phyloP scores from a whole-genome alignment of 2,113 vertebrate species.

The Furnarius figulus region DNA sequence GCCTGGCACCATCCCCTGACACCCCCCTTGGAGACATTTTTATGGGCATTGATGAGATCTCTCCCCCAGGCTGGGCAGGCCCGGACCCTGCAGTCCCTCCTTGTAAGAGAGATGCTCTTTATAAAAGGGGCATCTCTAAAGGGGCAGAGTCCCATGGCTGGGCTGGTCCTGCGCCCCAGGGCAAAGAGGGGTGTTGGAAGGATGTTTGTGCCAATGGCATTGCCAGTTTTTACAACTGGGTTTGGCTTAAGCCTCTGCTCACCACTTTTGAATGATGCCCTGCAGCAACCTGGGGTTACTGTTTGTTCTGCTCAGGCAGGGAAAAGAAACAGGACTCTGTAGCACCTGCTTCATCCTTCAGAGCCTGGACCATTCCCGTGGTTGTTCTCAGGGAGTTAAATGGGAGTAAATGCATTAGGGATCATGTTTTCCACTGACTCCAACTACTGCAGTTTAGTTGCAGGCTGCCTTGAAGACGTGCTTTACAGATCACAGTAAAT shows the following conservation, averaged over 20 bases:
- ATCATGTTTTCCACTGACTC: not conserved
- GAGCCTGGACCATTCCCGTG: not conserved
- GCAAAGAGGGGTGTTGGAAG: not conserved
- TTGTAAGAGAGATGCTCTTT: not conserved
- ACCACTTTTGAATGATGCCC: not conserved
- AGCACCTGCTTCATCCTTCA: not conserved
- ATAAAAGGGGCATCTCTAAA: not conserved
- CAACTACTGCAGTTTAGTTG: not conserved
- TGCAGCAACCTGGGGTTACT: not conserved
- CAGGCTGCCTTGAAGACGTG: not conserved
- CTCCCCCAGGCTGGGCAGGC: not conserved
- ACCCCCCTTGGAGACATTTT: not conserved
- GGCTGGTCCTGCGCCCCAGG: not conserved
- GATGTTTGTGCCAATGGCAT: not conserved
- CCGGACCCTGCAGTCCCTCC: not conserved
- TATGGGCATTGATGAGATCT: not conserved
- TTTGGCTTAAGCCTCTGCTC: not conserved
- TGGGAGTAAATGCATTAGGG: not conserved
- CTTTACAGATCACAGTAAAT: not conserved
- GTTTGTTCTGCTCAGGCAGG: not conserved
- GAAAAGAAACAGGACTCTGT: not conserved
- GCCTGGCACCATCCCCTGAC: not conserved
- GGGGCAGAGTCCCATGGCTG: not conserved
- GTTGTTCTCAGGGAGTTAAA: fast-evolving
- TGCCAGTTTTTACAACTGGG: not conserved